Evolutionary conservation across 2,113 vertebrate genomes (phyloP).

Genomic region (Tamias sibiricus): DNA sequence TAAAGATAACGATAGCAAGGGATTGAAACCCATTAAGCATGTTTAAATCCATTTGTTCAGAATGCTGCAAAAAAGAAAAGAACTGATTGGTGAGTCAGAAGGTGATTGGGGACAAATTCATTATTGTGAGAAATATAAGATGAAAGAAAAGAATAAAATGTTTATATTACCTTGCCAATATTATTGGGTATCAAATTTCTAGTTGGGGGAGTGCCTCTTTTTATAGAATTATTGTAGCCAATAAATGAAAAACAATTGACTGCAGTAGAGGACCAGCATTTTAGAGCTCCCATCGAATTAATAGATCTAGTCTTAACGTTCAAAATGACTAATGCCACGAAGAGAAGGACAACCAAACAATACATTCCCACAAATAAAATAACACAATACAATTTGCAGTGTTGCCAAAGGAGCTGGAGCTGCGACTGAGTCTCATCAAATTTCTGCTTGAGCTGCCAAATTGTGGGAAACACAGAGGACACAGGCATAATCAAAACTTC

Average conservation of each 20-base stretch:
- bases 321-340: not conserved
- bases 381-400: not conserved
- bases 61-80: not conserved
- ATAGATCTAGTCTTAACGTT: not conserved
- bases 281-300: not conserved
- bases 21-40: not conserved
- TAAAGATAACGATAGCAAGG: not conserved
- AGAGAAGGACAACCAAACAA: not conserved
- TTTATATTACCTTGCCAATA: not conserved
- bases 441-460: not conserved
- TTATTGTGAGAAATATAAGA: not conserved
- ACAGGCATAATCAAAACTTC: not conserved
- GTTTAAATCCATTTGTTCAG: not conserved
- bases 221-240: not conserved
- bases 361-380: not conserved
- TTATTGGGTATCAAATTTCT: not conserved
- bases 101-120: not conserved
- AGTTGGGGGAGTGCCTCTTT: not conserved
- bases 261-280: not conserved
- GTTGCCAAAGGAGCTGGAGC: not conserved
- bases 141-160: conserved; percentile 20
- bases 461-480: not conserved
- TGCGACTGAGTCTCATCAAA: not conserved
- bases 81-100: not conserved
- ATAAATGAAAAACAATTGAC: not conserved